Conservation (phyloP, 2,113 vertebrate genomes). For the Chionodraco myersi region DNA sequence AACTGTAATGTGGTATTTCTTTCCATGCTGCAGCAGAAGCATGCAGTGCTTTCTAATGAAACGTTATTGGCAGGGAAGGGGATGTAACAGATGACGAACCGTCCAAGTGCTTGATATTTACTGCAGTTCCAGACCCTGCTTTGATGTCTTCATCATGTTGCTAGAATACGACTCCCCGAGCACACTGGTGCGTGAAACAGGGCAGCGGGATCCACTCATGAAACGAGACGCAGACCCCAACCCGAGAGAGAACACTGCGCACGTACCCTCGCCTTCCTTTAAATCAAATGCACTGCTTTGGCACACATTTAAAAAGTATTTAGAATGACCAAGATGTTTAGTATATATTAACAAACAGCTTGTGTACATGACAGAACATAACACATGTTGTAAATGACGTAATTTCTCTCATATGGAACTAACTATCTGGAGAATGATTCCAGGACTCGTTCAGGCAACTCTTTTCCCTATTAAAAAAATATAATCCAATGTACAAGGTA, state of each 20-base stretch:
- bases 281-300: slow-evolving; percentile 60
- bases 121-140: slow-evolving; percentile 66
- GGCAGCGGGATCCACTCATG: slow-evolving; percentile 53
- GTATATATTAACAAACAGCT: slow-evolving; percentile 44
- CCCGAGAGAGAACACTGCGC: slow-evolving; percentile 27
- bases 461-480: slow-evolving; percentile 51
- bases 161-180: slow-evolving; percentile 75
- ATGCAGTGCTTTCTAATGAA: slow-evolving; percentile 66
- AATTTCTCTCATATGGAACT: slow-evolving; percentile 63
- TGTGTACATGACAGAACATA: slow-evolving; percentile 56
- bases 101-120: slow-evolving; percentile 78
- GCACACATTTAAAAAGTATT: slow-evolving; percentile 11
- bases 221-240: slow-evolving; percentile 40
- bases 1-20: slow-evolving; percentile 58
- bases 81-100: slow-evolving; percentile 80
- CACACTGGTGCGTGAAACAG: slow-evolving; percentile 62
- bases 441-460: slow-evolving; percentile 47
- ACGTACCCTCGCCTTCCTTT: slow-evolving; percentile 39
- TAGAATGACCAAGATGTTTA: slow-evolving; percentile 45
- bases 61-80: slow-evolving; percentile 77
- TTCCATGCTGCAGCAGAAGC: slow-evolving; percentile 58
- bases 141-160: slow-evolving; percentile 77
- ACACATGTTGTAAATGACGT: slow-evolving; percentile 53
- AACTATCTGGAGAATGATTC: slow-evolving; percentile 43
- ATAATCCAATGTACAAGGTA: slow-evolving; percentile 59